These are phyloP conservation scores for Pachyrhynchus sulphureomaculatus DNA, from an alignment of 1,140 invertebrate species.

Conservation along the genomic window DNA sequence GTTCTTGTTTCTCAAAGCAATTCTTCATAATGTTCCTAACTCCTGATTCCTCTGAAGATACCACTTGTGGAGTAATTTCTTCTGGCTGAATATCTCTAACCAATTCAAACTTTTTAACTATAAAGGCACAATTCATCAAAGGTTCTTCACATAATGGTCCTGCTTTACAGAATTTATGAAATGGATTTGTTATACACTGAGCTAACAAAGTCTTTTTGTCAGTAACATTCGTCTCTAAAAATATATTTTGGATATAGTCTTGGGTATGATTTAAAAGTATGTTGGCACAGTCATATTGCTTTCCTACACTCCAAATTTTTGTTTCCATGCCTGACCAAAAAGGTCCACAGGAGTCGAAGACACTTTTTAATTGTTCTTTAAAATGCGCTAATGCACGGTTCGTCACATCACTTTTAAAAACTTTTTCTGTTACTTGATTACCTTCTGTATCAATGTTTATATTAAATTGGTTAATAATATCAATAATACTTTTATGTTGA, in stretches of 20 bases:
- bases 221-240: conserved; percentile 33
- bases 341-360: conserved; percentile 24
- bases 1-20: conserved; percentile 86
- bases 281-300: conserved; percentile 39
- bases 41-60: conserved; percentile 27
- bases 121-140: conserved; percentile 45
- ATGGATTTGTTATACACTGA: conserved; percentile 44
- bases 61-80: conserved; percentile 54
- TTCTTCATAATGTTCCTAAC: conserved; percentile 86
- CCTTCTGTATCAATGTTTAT: not conserved
- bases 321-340: conserved; percentile 46
- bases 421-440: conserved; percentile 18
- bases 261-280: conserved; percentile 39
- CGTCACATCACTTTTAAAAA: conserved; percentile 35
- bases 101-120: conserved; percentile 90
- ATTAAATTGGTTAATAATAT: conserved; percentile 33
- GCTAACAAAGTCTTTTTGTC: conserved; percentile 41
- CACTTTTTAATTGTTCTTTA: conserved; percentile 37
- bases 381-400: conserved; percentile 40
- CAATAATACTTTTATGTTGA: conserved; percentile 37
- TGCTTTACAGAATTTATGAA: conserved; percentile 44
- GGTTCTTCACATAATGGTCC: conserved; percentile 50
- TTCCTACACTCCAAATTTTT: conserved; percentile 56
- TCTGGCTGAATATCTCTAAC: conserved; percentile 80
- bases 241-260: conserved; percentile 41